Conservation (phyloP, 2,797 vertebrate species). For the Poeciliopsis paucimaculata region DNA sequence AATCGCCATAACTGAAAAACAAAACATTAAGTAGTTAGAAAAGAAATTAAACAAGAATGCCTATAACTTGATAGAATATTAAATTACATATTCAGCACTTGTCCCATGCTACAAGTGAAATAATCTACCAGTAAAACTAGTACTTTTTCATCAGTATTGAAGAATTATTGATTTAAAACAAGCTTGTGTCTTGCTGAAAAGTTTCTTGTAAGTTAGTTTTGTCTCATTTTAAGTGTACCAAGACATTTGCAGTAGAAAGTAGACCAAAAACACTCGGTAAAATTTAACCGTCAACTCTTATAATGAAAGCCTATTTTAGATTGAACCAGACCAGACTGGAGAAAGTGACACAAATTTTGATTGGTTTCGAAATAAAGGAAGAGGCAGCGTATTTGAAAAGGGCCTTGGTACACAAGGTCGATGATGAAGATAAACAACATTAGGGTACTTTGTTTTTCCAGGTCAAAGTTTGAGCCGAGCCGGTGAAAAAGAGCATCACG, state of each 20-base stretch:
- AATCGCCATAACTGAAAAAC: not conserved
- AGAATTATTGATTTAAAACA: too few species aligned
- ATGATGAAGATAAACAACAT: not conserved
- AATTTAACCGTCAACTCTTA: not conserved
- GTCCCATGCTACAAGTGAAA: too few species aligned
- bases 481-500: not conserved
- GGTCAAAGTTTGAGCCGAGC: not conserved
- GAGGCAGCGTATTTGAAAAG: not conserved
- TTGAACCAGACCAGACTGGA: not conserved
- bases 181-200: too few species aligned
- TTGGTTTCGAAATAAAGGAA: not conserved
- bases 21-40: not conserved
- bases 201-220: too few species aligned
- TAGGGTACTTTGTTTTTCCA: not conserved
- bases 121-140: too few species aligned
- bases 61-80: not conserved
- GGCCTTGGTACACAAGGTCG: not conserved
- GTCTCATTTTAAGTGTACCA: too few species aligned
- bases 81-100: not conserved
- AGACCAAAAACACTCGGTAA: too few species aligned
- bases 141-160: too few species aligned
- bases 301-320: not conserved
- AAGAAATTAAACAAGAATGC: not conserved
- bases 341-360: not conserved
- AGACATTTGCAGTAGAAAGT: too few species aligned